Conservation (phyloP, 2,797 vertebrate species). For the Vultur gryphus region DNA sequence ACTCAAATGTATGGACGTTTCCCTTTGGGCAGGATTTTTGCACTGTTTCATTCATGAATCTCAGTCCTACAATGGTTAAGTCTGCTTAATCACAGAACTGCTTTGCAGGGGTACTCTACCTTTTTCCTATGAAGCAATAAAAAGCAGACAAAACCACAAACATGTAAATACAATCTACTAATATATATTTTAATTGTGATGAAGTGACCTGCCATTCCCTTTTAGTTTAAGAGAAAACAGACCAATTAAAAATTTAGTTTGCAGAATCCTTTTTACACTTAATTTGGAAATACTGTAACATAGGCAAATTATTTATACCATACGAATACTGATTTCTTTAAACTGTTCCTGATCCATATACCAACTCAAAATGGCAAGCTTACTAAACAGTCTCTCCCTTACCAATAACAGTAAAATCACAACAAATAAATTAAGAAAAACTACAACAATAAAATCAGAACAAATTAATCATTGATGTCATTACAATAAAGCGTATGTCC, state of each 20-base stretch:
- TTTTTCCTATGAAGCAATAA: background rate
- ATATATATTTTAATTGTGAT: background rate
- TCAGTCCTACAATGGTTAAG: background rate
- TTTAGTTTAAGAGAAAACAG: background rate
- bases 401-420: background rate
- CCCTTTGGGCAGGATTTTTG: background rate
- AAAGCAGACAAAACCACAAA: background rate
- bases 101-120: background rate
- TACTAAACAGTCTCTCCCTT: background rate
- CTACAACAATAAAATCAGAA: conserved; percentile 2
- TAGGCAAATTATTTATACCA: conserved; percentile 1
- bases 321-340: background rate
- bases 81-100: background rate
- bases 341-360: background rate
- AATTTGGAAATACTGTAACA: background rate
- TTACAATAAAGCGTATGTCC: background rate
- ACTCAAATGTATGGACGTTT: background rate
- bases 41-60: background rate
- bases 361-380: background rate
- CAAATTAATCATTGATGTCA: background rate
- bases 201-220: background rate
- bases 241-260: background rate
- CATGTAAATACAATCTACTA: background rate
- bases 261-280: background rate
- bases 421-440: background rate